A percentile compares a stretch with the other conserved stretches of the same genome.
Evolutionary conservation across 1,140 invertebrate genomes (phyloP).

Genomic region (Zaprionus camerounensis): DNA sequence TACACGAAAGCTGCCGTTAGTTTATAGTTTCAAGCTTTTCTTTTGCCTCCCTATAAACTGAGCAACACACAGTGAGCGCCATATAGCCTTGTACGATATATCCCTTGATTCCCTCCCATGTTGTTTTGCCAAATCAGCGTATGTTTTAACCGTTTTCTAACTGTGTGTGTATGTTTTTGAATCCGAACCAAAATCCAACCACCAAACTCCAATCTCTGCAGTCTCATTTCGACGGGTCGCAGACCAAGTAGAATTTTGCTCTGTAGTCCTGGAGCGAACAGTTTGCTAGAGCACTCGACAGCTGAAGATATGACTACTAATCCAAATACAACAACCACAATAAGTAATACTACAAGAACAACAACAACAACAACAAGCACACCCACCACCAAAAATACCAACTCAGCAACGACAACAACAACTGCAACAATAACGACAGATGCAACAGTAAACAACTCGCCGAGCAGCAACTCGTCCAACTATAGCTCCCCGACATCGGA

Average conservation of each 20-base stretch:
- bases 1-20: not conserved
- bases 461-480: slow-evolving; percentile 47
- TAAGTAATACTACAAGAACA: slow-evolving; percentile 38
- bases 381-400: slow-evolving; percentile 31
- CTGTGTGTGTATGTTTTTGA: slow-evolving; percentile 25
- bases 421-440: slow-evolving; percentile 26
- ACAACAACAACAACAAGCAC: slow-evolving; percentile 12
- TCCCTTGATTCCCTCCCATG: not conserved
- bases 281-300: slow-evolving; percentile 63
- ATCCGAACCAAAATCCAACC: slow-evolving; percentile 19
- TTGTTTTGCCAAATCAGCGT: not conserved
- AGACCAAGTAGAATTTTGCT: slow-evolving; percentile 83
- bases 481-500: slow-evolving; percentile 68
- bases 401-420: slow-evolving; percentile 42
- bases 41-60: not conserved
- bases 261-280: slow-evolving; percentile 74
- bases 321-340: slow-evolving; percentile 18
- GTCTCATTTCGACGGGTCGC: slow-evolving; percentile 81
- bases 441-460: slow-evolving; percentile 30
- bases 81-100: slow-evolving; percentile 14
- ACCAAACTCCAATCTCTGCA: slow-evolving; percentile 46
- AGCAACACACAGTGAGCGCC: not conserved
- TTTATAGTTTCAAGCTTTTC: not conserved
- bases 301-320: slow-evolving; percentile 38
- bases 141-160: slow-evolving; percentile 24